A percentile compares a stretch with the other conserved stretches of the same genome.
Evolutionary conservation across 1,140 invertebrate genomes (phyloP).

Genomic region (Aphelenchoides besseyi): DNA sequence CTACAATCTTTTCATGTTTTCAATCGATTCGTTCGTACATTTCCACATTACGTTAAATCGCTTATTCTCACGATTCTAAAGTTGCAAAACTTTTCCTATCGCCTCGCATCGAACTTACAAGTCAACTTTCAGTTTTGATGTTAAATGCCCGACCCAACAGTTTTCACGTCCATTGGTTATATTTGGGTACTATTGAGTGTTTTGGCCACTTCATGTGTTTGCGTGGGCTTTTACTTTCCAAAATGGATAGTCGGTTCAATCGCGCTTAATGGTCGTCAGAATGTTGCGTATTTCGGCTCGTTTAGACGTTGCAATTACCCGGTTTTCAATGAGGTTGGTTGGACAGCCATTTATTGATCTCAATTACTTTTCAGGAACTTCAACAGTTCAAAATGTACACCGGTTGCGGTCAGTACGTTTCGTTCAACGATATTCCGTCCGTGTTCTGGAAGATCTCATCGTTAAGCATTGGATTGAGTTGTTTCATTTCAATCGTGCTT

Average conservation of each 20-base stretch:
- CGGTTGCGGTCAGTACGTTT: not conserved
- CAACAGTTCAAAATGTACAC: not conserved
- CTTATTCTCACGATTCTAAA: no score
- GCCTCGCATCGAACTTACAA: no score
- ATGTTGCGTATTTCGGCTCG: not conserved
- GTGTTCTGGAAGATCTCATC: not conserved
- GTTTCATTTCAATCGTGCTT: not conserved
- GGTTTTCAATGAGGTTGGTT: constrained; percentile 1
- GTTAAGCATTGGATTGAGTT: not conserved
- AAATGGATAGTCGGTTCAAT: not conserved
- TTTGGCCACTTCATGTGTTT: not conserved
- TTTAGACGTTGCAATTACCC: constrained; percentile 6
- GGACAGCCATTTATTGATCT: not conserved
- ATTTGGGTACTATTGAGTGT: not conserved
- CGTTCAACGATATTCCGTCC: constrained; percentile 4
- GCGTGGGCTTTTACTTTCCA: not conserved
- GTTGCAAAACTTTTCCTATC: no score
- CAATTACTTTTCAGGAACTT: not conserved
- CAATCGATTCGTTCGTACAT: no score
- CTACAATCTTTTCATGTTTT: no score
- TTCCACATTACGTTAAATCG: no score
- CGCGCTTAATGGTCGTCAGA: not conserved
- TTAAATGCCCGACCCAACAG: not conserved
- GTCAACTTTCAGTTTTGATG: no score
- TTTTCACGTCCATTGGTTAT: not conserved